A percentile compares a stretch with the other conserved stretches of the same genome.
Evolutionary conservation across 1,140 invertebrate genomes (phyloP).

Genomic region (Drosophila navojoa): DNA sequence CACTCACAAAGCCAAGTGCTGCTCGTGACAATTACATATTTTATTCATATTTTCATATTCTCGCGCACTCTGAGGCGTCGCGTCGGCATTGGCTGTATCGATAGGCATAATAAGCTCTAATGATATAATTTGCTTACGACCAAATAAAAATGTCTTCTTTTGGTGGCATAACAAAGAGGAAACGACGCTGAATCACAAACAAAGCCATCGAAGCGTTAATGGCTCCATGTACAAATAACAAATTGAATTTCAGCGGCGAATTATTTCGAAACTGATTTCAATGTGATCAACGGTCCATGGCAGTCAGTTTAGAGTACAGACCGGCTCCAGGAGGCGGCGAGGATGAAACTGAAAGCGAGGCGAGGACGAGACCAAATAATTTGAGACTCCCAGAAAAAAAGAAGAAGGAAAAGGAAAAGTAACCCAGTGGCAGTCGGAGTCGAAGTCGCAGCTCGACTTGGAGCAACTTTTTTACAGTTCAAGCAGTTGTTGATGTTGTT

Average conservation of each 20-base stretch:
- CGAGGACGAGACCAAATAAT: constrained; percentile 31
- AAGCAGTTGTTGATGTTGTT: constrained; percentile 14
- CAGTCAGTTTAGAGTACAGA: constrained; percentile 65
- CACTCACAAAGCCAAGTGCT: constrained; percentile 8
- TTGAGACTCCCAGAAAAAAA: constrained; percentile 15
- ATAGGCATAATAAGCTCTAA: constrained; percentile 63
- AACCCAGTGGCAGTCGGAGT: constrained; percentile 32
- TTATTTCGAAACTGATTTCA: constrained; percentile 82
- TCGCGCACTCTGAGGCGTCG: constrained; percentile 3
- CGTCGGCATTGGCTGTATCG: constrained; percentile 37
- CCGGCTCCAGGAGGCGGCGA: constrained; percentile 24
- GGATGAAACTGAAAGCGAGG: constrained; percentile 5
- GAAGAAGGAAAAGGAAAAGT: constrained; percentile 10
- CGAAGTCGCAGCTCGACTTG: constrained; percentile 29
- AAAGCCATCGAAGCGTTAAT: constrained; percentile 75
- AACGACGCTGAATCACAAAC: constrained; percentile 46
- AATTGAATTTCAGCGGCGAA: constrained; percentile 79
- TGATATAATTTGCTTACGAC: constrained; percentile 74
- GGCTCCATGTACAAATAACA: constrained; percentile 76
- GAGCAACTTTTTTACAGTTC: constrained; percentile 59
- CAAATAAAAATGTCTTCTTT: constrained; percentile 65
- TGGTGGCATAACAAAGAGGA: neutral
- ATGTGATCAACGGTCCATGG: constrained; percentile 68
- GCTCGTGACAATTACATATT: constrained; percentile 53
- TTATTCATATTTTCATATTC: constrained; percentile 15